Base-by-base conservation (phyloP, 1,140 invertebrate species). In the Luehdorfia chinensis region DNA sequence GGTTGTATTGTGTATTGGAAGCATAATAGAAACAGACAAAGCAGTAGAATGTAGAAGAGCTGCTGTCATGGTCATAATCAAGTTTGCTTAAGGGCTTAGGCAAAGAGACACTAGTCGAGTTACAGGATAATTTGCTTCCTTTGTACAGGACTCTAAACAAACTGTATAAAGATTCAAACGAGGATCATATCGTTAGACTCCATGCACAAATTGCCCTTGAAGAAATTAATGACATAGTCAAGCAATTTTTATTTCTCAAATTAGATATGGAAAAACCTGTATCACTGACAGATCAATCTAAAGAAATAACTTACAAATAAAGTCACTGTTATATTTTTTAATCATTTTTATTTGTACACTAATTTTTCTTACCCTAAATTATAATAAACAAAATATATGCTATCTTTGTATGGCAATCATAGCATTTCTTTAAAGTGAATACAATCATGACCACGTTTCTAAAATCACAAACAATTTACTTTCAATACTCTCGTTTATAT, bases 171-270 rank as follows among this genome's bases (percentile, higher is more conserved):
- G 87, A 88, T 37, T 89, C 73, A 16, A 60, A 93, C 57, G 87
- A 90, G 33, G 94, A 96, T 79, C 88, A 92, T 8, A 85, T 91
- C 1, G 86, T 95, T 7, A 87, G 89, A 65, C 78, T 94, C 12
- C 94, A 96, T 62, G 91, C 91, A 12, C 91, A 94, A 60, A 66
- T 95, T 15, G 93, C 94, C 0, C 65, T 95, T 2, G 92, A 94
- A 76, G 93, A 95, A 87, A 85, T 96, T 7, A 91, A 94, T 73
- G 86, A 88, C 27, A 92, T 93, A 32, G 91, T 93, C 14, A 89
- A 87, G 54, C 81, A 91, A 36, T 89, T 91, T 63, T 57, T 95
- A 8, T 89, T 91, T 16, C 61, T 61, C 7, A 55, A 69, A 55
- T 68, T 89, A 27, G 86, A 88, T 50, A 75, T 93, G 34, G 83